Evolutionary conservation across 2,888 invertebrate species (phyloP).

Genomic region (Gymnoscelis rufifasciata): DNA sequence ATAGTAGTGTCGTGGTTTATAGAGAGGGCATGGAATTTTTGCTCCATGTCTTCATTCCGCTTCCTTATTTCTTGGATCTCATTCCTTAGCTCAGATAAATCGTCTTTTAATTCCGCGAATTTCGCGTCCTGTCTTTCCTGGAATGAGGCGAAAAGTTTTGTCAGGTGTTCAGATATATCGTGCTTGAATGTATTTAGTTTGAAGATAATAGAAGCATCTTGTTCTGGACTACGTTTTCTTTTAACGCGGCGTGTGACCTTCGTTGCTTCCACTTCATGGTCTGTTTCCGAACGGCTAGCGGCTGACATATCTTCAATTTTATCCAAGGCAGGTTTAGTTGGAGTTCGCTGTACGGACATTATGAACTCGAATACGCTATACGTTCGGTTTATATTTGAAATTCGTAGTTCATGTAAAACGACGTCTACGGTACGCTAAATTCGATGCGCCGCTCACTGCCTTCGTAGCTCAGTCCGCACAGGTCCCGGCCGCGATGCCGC

Average conservation of each 20-base stretch:
- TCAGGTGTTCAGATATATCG: neutral
- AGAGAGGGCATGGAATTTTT: too few relatives aligned
- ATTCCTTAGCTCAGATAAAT: neutral
- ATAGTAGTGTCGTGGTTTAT: too few relatives aligned
- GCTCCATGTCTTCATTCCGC: neutral
- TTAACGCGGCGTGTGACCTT: neutral
- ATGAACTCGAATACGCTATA: too few relatives aligned
- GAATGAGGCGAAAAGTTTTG: neutral
- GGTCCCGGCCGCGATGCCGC: too few relatives aligned
- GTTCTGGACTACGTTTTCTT: neutral
- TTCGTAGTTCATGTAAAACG: too few relatives aligned
- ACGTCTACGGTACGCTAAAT: too few relatives aligned
- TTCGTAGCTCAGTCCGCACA: too few relatives aligned
- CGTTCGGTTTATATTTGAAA: too few relatives aligned
- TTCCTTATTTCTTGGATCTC: neutral
- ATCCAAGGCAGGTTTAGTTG: neutral
- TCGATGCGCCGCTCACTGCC: too few relatives aligned
- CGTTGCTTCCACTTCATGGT: neutral
- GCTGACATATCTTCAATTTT: neutral
- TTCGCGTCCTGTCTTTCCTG: neutral
- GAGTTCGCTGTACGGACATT: neutral
- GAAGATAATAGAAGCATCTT: neutral
- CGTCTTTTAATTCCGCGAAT: neutral
- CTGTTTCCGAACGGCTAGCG: neutral
- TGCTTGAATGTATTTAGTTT: neutral